Percentiles rank a stretch among this genome's conserved stretches.
Evolutionary conservation across 30 jellyfish, hydroid and myxozoan genomes (phyloP).

Genomic region (Hydractinia symbiolongicarpus): DNA sequence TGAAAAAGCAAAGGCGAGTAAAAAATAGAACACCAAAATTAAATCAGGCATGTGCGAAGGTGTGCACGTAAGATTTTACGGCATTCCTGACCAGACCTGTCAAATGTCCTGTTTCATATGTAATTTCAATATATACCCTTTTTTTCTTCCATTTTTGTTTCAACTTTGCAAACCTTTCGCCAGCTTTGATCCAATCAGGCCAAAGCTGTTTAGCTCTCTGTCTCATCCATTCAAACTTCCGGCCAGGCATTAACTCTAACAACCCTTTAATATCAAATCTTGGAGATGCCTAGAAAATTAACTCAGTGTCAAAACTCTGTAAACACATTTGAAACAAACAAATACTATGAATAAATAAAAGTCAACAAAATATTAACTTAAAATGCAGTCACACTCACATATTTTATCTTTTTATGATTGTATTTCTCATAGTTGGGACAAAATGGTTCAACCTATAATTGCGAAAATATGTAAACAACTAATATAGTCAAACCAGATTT

Average conservation of each 20-base stretch:
- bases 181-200: conserved; percentile 62
- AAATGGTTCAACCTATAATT: conserved; percentile 27
- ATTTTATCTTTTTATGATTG: no score
- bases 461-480: no score
- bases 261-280: conserved; percentile 55
- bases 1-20: no score
- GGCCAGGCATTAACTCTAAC: conserved; percentile 33
- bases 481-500: no score
- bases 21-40: not conserved
- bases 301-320: not conserved
- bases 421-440: not conserved
- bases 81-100: no score
- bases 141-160: conserved; percentile 41
- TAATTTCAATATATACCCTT: conserved; percentile 32
- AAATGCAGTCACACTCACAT: not conserved
- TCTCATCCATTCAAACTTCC: conserved; percentile 52
- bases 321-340: not conserved
- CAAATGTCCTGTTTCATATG: no score
- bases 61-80: not conserved
- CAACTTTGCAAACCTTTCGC: conserved; percentile 4
- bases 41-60: not conserved
- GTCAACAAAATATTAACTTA: not conserved
- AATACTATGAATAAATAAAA: not conserved
- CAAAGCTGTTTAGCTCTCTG: conserved; percentile 52
- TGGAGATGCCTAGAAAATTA: conserved; percentile 49